Conservation (phyloP, 53 echinoderm and acorn worm species). For the Holothuria leucospilota region DNA sequence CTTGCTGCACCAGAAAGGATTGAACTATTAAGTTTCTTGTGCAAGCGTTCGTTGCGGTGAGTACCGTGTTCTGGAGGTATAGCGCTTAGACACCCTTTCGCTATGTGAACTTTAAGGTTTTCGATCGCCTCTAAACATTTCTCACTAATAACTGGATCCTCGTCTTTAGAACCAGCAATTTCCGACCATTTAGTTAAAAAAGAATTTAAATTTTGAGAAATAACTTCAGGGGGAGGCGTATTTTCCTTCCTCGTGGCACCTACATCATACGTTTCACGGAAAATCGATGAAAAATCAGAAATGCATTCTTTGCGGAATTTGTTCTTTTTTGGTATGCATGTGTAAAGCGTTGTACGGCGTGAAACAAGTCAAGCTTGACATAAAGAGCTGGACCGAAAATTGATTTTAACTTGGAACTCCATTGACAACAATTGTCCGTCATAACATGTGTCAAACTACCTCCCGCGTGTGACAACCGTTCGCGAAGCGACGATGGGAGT, state of each 20-base stretch:
- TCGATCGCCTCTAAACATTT: background rate
- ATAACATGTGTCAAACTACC: background rate
- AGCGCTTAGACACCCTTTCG: background rate
- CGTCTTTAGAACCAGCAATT: background rate
- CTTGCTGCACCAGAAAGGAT: background rate
- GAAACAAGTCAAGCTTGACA: background rate
- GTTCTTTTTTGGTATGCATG: background rate
- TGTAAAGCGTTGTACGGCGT: constrained; percentile 1
- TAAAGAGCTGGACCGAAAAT: background rate
- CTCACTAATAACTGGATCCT: background rate
- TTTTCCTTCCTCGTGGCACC: background rate
- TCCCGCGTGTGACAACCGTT: background rate
- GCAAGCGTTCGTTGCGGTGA: background rate
- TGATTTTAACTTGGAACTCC: background rate
- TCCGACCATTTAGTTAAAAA: background rate
- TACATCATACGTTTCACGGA: background rate
- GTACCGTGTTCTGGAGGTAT: background rate
- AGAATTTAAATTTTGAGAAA: background rate
- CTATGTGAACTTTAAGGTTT: background rate
- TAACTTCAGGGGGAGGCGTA: background rate
- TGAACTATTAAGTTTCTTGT: background rate
- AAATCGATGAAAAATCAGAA: background rate
- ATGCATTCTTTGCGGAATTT: background rate
- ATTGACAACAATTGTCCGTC: background rate
- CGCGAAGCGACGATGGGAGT: background rate